These are phyloP conservation scores for Tinamus guttatus DNA, from an alignment of 2,113 vertebrate species.

Conservation along the genomic window DNA sequence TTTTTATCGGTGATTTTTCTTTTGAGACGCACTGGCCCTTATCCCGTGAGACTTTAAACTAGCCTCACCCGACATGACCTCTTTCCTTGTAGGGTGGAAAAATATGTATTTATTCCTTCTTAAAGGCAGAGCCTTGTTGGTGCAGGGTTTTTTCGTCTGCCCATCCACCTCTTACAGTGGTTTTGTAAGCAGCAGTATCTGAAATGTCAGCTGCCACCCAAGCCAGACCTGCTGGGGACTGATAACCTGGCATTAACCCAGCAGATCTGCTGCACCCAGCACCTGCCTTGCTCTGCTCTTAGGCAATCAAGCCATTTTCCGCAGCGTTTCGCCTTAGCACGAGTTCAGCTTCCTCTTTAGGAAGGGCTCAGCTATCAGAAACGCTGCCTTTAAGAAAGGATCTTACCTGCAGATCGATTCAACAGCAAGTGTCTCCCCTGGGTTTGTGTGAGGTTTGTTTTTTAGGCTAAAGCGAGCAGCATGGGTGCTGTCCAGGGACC, in stretches of 20 bases:
- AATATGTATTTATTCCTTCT: neutral
- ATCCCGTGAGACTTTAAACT: neutral
- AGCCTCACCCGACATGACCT: neutral
- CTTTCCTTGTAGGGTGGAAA: neutral
- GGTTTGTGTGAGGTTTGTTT: neutral
- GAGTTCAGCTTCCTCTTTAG: slow-evolving; percentile 29
- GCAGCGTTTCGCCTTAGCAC: neutral
- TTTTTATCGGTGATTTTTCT: neutral
- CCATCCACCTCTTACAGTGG: neutral
- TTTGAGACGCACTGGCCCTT: neutral
- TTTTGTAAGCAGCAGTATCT: neutral
- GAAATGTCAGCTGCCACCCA: neutral
- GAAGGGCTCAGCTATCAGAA: neutral
- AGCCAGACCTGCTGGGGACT: neutral
- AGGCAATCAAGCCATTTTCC: neutral
- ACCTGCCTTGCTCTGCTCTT: neutral
- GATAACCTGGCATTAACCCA: neutral
- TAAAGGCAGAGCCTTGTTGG: neutral
- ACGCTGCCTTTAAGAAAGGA: neutral
- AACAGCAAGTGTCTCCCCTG: rapidly evolving
- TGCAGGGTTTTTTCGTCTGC: neutral
- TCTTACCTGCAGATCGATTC: slow-evolving; percentile 51
- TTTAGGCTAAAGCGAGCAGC: neutral
- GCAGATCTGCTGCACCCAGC: rapidly evolving
- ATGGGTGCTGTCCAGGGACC: neutral